Conservation (phyloP, 2,888 invertebrate genomes). For the Cephus spinipes region DNA sequence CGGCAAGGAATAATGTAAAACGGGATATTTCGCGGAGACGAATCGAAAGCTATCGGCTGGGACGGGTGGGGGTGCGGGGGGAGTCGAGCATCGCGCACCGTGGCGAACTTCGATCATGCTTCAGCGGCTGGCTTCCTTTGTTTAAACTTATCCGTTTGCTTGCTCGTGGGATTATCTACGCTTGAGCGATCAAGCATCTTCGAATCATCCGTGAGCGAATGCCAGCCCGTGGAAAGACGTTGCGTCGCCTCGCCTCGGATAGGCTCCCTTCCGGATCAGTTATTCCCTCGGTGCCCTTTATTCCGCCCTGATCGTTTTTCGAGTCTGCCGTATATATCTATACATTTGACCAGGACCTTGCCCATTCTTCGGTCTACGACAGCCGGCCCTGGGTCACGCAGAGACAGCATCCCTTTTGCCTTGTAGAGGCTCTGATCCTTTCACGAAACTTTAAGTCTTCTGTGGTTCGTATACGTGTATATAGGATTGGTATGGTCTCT, state of each 20-base stretch:
- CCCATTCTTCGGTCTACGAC: background rate
- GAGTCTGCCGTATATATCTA: background rate
- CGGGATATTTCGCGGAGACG: background rate
- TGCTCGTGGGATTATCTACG: conserved; percentile 57
- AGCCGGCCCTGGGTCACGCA: background rate
- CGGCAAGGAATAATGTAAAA: background rate
- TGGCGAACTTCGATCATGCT: conserved; percentile 57
- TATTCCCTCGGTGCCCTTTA: background rate
- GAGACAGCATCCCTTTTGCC: background rate
- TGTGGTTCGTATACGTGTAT: background rate
- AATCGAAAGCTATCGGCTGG: background rate
- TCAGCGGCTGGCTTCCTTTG: conserved; percentile 58
- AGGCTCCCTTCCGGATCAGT: background rate
- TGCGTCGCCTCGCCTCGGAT: background rate
- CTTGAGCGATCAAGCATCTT: conserved; percentile 56
- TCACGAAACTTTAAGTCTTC: background rate
- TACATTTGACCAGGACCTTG: background rate
- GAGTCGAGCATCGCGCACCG: conserved; percentile 39
- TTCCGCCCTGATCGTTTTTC: background rate
- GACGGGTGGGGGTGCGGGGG: background rate
- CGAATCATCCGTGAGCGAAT: conserved; percentile 53
- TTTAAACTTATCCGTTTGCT: conserved; percentile 57
- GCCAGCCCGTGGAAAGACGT: conserved; percentile 21
- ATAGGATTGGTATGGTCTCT: background rate
- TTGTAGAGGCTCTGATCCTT: background rate